These are phyloP conservation scores for Lasius platythorax DNA, from an alignment of 2,888 invertebrate genomes.

Conservation along the genomic window DNA sequence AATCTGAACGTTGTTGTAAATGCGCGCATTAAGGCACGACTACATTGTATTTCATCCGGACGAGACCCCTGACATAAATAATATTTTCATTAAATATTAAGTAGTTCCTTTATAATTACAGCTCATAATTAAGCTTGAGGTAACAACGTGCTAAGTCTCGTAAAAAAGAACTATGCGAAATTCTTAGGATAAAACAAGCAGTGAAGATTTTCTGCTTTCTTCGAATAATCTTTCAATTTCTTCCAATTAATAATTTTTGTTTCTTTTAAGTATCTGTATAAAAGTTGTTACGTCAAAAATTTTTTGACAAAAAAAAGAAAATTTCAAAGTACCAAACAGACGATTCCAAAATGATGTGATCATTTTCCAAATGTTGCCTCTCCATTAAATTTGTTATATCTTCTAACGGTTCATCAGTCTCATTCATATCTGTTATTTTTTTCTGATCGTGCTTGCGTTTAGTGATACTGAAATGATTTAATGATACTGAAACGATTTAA, in stretches of 20 bases:
- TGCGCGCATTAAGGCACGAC: too few species aligned
- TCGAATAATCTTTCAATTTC: background rate
- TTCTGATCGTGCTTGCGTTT: background rate
- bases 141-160: slow-evolving; percentile 7
- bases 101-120: background rate
- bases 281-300: background rate
- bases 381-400: background rate
- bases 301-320: background rate
- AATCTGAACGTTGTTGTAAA: too few species aligned
- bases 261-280: background rate
- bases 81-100: background rate
- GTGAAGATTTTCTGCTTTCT: background rate
- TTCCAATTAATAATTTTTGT: background rate
- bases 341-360: background rate
- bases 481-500: background rate
- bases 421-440: background rate
- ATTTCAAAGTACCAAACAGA: background rate
- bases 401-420: background rate
- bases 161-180: background rate
- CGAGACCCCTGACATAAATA: too few species aligned
- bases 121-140: background rate
- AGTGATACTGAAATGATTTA: background rate
- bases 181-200: background rate
- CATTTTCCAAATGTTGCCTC: background rate
- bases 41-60: too few species aligned